Conservation (phyloP, 2,113 vertebrate species). For the Clarias magur region DNA sequence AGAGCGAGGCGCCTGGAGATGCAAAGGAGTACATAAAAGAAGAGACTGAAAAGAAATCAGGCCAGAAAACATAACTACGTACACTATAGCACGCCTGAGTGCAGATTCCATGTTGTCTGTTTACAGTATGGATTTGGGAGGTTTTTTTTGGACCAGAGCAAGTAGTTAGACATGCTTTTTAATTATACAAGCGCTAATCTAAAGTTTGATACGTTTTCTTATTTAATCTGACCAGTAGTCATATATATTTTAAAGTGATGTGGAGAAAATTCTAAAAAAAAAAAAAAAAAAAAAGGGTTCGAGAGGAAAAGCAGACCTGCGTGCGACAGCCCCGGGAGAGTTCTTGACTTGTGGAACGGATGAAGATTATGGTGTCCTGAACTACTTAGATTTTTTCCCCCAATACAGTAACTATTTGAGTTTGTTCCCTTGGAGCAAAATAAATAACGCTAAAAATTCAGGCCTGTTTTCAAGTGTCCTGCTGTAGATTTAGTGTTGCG, state of each 20-base stretch:
- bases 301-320: background rate
- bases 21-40: slow-evolving; percentile 16
- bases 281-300: background rate
- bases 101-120: background rate
- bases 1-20: background rate
- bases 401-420: background rate
- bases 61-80: background rate
- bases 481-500: no score
- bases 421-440: background rate
- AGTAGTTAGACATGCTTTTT: background rate
- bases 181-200: background rate
- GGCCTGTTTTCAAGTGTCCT: no score
- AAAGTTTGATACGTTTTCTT: background rate
- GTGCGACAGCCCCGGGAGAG: background rate
- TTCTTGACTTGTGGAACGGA: background rate
- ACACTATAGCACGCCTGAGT: background rate
- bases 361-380: background rate
- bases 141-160: background rate
- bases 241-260: background rate
- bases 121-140: background rate
- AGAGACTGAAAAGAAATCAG: slow-evolving; percentile 21
- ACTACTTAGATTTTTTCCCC: background rate
- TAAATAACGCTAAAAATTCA: background rate
- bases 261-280: background rate
- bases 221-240: no score